phyloP scores from a whole-genome alignment of 2,113 vertebrate species.

The Myanophis thanlyinensis region DNA sequence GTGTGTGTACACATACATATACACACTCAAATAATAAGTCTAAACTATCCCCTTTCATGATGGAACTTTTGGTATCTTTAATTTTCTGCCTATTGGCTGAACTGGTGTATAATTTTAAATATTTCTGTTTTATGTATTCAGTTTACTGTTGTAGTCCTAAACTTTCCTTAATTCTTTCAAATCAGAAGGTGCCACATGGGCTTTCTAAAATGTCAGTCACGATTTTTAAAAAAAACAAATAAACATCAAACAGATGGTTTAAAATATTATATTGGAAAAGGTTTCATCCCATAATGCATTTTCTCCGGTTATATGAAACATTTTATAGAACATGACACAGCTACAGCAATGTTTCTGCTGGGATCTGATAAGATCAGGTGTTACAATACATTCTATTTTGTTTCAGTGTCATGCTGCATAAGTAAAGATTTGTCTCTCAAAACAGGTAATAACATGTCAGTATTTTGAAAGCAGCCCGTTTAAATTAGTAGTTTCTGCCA shows the following conservation, averaged over 20 bases:
- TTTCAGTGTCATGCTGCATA: slow-evolving; percentile 7
- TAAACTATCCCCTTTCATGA: neutral
- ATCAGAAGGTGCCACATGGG: neutral
- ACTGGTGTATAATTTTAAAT: neutral
- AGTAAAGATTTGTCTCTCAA: slow-evolving; percentile 7
- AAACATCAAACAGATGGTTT: neutral
- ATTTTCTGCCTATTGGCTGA: neutral
- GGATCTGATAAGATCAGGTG: slow-evolving; percentile 7
- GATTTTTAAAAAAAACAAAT: neutral
- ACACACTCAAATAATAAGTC: neutral
- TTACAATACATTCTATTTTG: slow-evolving; percentile 20
- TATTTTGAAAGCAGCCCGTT: neutral
- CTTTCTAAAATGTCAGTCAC: neutral
- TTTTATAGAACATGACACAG: neutral
- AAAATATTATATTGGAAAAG: neutral
- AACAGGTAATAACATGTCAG: neutral
- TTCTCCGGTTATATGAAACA: slow-evolving; percentile 1
- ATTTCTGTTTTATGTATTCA: neutral
- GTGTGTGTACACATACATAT: neutral
- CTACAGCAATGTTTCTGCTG: neutral
- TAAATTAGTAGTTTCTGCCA: slow-evolving; percentile 6
- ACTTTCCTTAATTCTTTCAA: neutral
- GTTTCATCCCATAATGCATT: slow-evolving; percentile 10
- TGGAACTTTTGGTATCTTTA: neutral
- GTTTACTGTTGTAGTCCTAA: neutral